Evolutionary conservation across 1,140 invertebrate species (phyloP).

Genomic region (Uloborus diversus): DNA sequence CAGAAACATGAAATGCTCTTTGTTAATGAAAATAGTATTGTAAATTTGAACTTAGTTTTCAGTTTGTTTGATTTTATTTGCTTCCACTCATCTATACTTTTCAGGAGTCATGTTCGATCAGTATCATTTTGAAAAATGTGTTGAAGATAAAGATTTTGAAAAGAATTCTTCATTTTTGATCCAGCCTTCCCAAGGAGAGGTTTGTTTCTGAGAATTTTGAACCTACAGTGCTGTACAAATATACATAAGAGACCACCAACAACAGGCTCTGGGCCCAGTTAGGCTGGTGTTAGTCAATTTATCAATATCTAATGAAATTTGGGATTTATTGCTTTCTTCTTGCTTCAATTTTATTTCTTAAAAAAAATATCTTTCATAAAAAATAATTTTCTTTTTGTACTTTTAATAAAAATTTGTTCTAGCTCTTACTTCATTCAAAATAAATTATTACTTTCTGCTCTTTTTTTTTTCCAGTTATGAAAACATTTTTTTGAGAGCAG

Average conservation of each 20-base stretch:
- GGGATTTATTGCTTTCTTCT: not conserved
- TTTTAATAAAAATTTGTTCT: too few relatives aligned
- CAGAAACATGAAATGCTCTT: not conserved
- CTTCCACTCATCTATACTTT: not conserved
- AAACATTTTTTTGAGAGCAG: too few relatives aligned
- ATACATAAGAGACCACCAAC: not conserved
- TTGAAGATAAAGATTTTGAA: slow-evolving; percentile 48
- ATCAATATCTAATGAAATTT: not conserved
- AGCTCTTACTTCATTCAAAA: too few relatives aligned
- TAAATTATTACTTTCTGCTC: too few relatives aligned
- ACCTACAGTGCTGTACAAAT: not conserved
- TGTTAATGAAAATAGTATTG: not conserved
- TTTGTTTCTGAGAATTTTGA: not conserved
- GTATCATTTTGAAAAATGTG: slow-evolving; percentile 37
- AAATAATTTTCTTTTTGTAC: not conserved
- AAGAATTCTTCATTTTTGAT: slow-evolving; percentile 60
- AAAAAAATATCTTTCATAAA: not conserved
- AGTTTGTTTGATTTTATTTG: not conserved
- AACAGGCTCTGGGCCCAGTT: too few relatives aligned
- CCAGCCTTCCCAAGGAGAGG: slow-evolving; percentile 33
- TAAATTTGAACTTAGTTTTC: not conserved
- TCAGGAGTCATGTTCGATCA: slow-evolving; percentile 17
- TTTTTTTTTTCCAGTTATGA: too few relatives aligned
- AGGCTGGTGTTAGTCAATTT: not conserved
- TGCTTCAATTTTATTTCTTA: not conserved